Conservation (phyloP, 2,797 vertebrate genomes). For the Macropodus opercularis region DNA sequence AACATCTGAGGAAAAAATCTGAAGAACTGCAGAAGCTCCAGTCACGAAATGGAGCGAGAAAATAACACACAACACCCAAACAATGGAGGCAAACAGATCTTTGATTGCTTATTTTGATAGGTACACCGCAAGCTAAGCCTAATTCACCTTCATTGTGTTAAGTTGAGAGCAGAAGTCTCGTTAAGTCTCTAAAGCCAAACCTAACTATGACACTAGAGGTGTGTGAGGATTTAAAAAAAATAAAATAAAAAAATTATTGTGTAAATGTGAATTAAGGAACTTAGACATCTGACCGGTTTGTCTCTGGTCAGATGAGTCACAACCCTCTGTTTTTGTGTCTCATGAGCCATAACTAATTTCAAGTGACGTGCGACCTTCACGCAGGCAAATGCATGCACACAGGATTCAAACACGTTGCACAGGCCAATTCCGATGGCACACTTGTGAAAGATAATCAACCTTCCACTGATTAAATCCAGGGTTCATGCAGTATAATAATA, state of each 20-base stretch:
- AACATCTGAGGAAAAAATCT: background rate
- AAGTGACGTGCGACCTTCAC: conserved; percentile 42
- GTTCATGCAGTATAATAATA: conserved; percentile 29
- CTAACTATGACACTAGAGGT: background rate
- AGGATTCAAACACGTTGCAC: background rate
- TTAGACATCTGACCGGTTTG: background rate
- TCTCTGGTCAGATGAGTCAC: conserved; percentile 26
- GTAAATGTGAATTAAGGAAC: conserved; percentile 1
- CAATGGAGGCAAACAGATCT: background rate
- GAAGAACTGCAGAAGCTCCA: too few species aligned
- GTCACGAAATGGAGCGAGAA: too few species aligned
- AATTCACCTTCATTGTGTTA: background rate
- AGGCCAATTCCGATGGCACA: conserved; percentile 1
- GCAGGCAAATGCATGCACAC: background rate
- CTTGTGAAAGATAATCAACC: conserved; percentile 45
- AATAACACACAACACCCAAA: background rate
- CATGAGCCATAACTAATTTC: conserved; percentile 47
- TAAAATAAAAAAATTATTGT: too few species aligned
- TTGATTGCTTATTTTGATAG: too few species aligned
- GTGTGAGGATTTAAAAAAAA: background rate
- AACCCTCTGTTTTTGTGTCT: conserved; percentile 17
- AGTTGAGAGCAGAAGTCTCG: background rate
- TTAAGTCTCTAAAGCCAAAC: background rate
- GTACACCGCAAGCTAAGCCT: background rate
- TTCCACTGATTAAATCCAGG: conserved; percentile 44